Percentiles rank a stretch among this genome's conserved stretches.
These are phyloP conservation scores for Yponomeuta cagnagella DNA, from an alignment of 2,888 invertebrate genomes.

Conservation along the genomic window DNA sequence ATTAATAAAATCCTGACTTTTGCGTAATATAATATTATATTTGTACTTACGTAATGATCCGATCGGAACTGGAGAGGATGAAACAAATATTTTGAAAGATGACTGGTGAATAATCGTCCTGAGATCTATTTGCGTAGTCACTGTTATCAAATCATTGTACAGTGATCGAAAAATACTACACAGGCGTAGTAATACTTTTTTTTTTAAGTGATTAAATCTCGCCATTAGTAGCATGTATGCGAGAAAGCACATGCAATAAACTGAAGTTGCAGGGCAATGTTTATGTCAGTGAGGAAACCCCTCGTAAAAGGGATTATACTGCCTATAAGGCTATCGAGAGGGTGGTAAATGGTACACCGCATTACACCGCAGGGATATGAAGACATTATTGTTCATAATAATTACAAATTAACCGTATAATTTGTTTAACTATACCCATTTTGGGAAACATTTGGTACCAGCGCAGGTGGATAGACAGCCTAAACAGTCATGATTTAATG, in stretches of 20 bases:
- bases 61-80: background rate
- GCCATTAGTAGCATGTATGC: too few species aligned
- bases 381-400: background rate
- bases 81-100: constrained; percentile 7
- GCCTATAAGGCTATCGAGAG: constrained; percentile 43
- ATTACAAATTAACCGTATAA: constrained; percentile 9
- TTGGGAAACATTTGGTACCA: too few species aligned
- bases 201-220: too few species aligned
- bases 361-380: constrained; percentile 7
- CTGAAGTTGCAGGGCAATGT: background rate
- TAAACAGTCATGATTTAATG: too few species aligned
- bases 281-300: constrained; percentile 39
- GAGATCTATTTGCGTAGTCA: background rate
- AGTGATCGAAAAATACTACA: too few species aligned
- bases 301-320: constrained; percentile 46
- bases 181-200: too few species aligned
- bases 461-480: too few species aligned
- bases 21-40: too few species aligned
- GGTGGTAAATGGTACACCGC: constrained; percentile 39
- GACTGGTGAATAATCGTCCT: background rate
- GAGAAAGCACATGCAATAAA: background rate
- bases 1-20: too few species aligned
- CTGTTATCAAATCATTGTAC: constrained; percentile 7
- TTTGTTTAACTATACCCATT: background rate
- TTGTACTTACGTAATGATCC: background rate